phyloP scores from a whole-genome alignment of 2,888 invertebrate species.

The Drosophila helvetica region DNA sequence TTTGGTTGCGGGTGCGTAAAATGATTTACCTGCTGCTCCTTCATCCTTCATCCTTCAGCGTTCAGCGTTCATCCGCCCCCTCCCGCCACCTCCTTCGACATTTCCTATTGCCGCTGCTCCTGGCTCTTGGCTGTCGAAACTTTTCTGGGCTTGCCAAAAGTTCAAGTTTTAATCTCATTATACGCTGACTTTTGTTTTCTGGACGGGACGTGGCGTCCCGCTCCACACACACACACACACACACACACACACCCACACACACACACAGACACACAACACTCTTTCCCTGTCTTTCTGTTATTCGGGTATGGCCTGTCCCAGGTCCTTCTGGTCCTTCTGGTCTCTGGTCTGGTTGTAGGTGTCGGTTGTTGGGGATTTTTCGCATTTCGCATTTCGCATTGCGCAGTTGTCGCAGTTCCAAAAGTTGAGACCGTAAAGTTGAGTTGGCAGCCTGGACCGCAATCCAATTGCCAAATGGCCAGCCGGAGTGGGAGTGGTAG shows the following conservation, averaged over 20 bases:
- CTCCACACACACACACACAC: background rate
- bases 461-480: conserved; percentile 73
- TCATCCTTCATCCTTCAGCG: too few relatives aligned
- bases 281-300: conserved; percentile 16
- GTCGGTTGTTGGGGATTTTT: conserved; percentile 68
- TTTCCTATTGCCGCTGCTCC: conserved; percentile 7
- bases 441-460: conserved; percentile 66
- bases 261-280: too few relatives aligned
- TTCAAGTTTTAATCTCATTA: conserved; percentile 80
- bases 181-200: conserved; percentile 75
- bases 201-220: conserved; percentile 26
- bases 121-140: conserved; percentile 69
- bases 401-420: conserved; percentile 65
- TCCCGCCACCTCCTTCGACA: background rate
- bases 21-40: conserved; percentile 69
- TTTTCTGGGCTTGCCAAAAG: conserved; percentile 71
- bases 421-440: conserved; percentile 69
- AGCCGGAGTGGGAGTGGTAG: conserved; percentile 28
- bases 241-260: background rate
- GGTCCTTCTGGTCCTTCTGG: conserved; percentile 21
- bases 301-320: conserved; percentile 35
- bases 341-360: conserved; percentile 50
- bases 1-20: conserved; percentile 72
- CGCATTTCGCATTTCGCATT: conserved; percentile 65
- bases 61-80: too few relatives aligned